Evolutionary conservation across 2,113 vertebrate species (phyloP).

Genomic region (Odocoileus virginianus): DNA sequence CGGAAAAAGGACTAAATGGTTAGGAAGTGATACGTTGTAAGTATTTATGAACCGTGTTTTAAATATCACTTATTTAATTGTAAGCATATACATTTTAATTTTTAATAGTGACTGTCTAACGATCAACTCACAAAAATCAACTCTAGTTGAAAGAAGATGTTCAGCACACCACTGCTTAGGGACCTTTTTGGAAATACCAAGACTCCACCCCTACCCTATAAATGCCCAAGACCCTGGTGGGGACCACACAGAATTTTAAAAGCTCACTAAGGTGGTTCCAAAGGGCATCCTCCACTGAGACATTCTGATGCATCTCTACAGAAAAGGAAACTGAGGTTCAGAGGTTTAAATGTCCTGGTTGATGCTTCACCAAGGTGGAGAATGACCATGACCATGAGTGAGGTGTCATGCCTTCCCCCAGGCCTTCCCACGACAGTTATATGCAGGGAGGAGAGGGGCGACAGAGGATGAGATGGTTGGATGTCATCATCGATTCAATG

Average conservation of each 20-base stretch:
- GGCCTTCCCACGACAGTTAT: background rate
- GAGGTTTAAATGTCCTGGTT: background rate
- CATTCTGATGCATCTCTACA: background rate
- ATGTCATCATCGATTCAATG: background rate
- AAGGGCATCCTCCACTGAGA: background rate
- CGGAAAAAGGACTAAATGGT: background rate
- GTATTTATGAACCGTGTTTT: background rate
- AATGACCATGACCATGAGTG: rapidly evolving
- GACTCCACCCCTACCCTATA: too few relatives aligned
- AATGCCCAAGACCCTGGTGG: background rate
- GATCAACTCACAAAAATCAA: background rate
- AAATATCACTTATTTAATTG: background rate
- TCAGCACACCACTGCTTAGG: background rate
- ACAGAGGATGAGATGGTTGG: background rate
- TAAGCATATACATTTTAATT: background rate
- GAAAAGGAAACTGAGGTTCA: background rate
- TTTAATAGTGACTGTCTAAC: background rate
- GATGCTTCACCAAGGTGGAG: background rate
- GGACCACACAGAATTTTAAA: background rate
- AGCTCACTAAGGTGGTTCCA: background rate
- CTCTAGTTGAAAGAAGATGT: rapidly evolving
- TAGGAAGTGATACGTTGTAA: background rate
- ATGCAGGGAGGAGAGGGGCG: background rate
- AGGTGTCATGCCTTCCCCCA: background rate
- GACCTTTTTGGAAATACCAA: background rate